Evolutionary conservation across 2,113 vertebrate species (phyloP), one percentile per base, ranked within the genome.

Genomic region (Irena cyanogastra): DNA sequence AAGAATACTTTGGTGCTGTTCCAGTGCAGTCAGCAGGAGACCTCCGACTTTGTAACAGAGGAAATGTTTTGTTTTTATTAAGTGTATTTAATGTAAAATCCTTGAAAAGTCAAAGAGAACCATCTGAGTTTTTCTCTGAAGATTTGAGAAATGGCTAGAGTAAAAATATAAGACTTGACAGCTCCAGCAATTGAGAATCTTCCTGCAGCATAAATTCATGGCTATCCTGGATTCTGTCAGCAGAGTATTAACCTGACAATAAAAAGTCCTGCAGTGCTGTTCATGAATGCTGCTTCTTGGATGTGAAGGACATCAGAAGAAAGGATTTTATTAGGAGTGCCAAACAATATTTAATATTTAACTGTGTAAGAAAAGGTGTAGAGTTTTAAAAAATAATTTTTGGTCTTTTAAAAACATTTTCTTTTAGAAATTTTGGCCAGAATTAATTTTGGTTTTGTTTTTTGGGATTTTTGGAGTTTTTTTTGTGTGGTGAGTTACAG

Each of bases 301-400:
- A 37, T 93, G 81, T 69, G 77, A 83, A 49, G 47, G 53, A 87
- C 53, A 59, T 57, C 16, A 75, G 84, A 91, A 47, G 52, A 47
- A 94, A 90, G 44, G 81, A 82, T 92, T 95, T 96, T 59, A 49
- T 64, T 59, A 85, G 87, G 80, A 87, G 72, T 92, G 52, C 20
- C 54, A 95, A 59, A 87, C 13, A 56, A 50, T 82, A 52, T 87
- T 97, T 81, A 56, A 50, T 82, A 52, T 87, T 97, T 81, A 87
- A 89, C 42, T 59, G 22, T 5, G 19, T 84, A 90, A 92, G 64
- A 95, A 66, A 66, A 64, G 8, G n/a, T 69, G 12, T 63, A 13
- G 18, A 70, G 12, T 16, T 60, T 63, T 39, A 74, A 45, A 41
- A 83, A 68, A 37, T 17, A 3, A 1, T 10, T 49, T 66, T 76